Conservation (phyloP, 2,888 invertebrate species). For the Tenthredo livida region DNA sequence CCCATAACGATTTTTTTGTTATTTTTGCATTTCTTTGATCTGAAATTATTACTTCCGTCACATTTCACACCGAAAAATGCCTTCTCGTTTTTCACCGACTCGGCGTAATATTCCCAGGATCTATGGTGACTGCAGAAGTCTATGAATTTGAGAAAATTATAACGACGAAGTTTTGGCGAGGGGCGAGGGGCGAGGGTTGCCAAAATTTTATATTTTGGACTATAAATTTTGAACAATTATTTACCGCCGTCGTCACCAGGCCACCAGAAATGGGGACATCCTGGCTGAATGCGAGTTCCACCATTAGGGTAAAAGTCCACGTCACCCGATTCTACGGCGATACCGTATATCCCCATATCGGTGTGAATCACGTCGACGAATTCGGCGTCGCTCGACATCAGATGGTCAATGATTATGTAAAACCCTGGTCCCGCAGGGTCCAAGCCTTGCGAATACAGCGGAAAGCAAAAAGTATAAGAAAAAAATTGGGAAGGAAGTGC, state of each 20-base stretch:
- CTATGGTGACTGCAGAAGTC: slow-evolving; percentile 80
- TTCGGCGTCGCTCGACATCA: slow-evolving; percentile 73
- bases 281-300: slow-evolving; percentile 60
- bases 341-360: slow-evolving; percentile 78
- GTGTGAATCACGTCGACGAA: slow-evolving; percentile 81
- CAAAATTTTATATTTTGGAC: no score
- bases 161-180: no score
- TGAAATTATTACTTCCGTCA: slow-evolving; percentile 22
- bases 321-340: slow-evolving; percentile 70
- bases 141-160: slow-evolving; percentile 60
- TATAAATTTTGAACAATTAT: neutral
- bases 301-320: slow-evolving; percentile 80
- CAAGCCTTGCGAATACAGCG: slow-evolving; percentile 67
- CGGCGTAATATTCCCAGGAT: slow-evolving; percentile 79
- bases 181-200: no score
- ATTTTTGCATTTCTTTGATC: slow-evolving; percentile 52
- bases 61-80: slow-evolving; percentile 73
- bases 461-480: neutral
- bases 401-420: slow-evolving; percentile 72
- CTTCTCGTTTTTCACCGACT: slow-evolving; percentile 75
- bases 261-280: neutral
- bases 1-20: slow-evolving; percentile 61
- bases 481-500: no score
- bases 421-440: slow-evolving; percentile 80
- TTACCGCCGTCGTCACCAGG: neutral